These are phyloP conservation scores for Trissolcus japonicus DNA, from an alignment of 2,888 invertebrate genomes.

Conservation along the genomic window DNA sequence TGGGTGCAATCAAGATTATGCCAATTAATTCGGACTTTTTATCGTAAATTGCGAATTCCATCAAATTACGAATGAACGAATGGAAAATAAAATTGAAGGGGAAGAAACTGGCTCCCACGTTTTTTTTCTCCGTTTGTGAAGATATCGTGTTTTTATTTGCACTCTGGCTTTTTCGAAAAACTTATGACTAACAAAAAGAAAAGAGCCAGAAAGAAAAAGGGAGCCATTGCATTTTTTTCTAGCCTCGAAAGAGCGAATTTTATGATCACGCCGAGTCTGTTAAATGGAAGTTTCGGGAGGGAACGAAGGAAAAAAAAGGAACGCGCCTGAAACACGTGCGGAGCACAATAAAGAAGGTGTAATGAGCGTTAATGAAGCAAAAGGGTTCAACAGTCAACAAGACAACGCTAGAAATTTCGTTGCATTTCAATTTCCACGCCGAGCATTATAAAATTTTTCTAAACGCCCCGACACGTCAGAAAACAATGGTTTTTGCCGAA, in stretches of 20 bases:
- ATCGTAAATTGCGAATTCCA: neutral
- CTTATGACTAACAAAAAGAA: constrained; percentile 21
- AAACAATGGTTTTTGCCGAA: neutral
- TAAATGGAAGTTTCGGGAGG: constrained; percentile 25
- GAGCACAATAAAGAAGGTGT: constrained; percentile 26
- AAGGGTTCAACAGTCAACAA: constrained; percentile 23
- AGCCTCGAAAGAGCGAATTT: constrained; percentile 22
- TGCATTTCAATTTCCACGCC: constrained; percentile 20
- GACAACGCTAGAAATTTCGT: constrained; percentile 3
- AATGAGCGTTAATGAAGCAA: constrained; percentile 28
- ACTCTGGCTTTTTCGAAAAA: constrained; percentile 1
- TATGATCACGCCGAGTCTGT: constrained; percentile 17
- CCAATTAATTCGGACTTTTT: too few relatives aligned
- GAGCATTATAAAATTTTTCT: neutral
- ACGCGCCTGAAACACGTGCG: constrained; percentile 38
- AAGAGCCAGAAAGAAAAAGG: constrained; percentile 10
- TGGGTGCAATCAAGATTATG: too few relatives aligned
- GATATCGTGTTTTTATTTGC: constrained; percentile 1
- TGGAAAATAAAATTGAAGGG: too few relatives aligned
- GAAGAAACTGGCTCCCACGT: too few relatives aligned
- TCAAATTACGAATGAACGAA: too few relatives aligned
- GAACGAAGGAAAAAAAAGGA: constrained; percentile 24
- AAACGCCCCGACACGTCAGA: too few relatives aligned
- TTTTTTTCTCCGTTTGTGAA: too few relatives aligned
- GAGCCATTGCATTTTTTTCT: constrained; percentile 21